Base-by-base conservation (phyloP, 1,140 invertebrate species). In the Drosophila pachea region DNA sequence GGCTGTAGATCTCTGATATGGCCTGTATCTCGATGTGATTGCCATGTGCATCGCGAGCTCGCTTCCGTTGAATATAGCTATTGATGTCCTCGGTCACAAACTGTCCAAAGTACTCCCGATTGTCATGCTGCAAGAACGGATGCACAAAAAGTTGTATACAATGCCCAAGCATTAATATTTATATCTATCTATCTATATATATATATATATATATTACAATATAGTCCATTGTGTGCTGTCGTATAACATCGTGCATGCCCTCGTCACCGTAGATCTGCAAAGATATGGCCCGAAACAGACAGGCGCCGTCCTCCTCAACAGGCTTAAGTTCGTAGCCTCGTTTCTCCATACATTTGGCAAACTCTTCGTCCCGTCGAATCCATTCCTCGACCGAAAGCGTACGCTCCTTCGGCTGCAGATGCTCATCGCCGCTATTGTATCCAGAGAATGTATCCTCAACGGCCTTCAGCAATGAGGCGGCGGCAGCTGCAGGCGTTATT, bases 11-110 rank as follows among this genome's bases (percentile, higher is more conserved):
- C 91, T 98, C 97, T 70, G 95, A 95, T 91, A 98, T 94, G 31
- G 97, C 97, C 90, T 98, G 97, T 87, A 98, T 96, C 91, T 98
- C 97, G 74, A 98, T 94, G 89, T 98, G 97, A 91, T 98, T 98
- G 40, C 97, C 97, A 90, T 97, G 97, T 47, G 95, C 95, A 89
- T 93, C 93, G 68, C 94, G 93, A 62, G 92, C 91, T 7, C 95
- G 90, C 90, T 96, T 96, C 16, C 97, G 91, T 84, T 93, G 93
- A 11, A 98, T 92, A 84, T 98, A 98, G 16, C 93, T 94, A 52
- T 93, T 93, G 89, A 98, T 97, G 90, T 98, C 96, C 90, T 98
- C 97, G 2, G 97, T 97, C 12, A 98, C 94, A 91, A 97, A 98
- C 77, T 96, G 95, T n/a, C 94, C 95, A 90, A 96, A 98, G 81